These are phyloP conservation scores for Lordiphosa mommai DNA, from an alignment of 1,140 invertebrate genomes.

Conservation along the genomic window DNA sequence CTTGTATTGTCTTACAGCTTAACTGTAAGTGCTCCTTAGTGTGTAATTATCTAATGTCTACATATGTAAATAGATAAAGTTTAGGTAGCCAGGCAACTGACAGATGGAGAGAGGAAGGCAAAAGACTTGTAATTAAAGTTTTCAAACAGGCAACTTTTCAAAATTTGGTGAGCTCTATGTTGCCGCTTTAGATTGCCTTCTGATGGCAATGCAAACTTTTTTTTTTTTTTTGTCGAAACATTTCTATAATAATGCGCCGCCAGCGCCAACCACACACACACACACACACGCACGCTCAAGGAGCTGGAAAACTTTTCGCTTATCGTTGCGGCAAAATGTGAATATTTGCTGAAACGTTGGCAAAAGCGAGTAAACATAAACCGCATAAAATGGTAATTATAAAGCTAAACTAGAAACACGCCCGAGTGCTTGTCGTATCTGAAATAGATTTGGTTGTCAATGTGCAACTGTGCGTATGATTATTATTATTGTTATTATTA, in stretches of 20 bases:
- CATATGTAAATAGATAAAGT: conserved; percentile 69
- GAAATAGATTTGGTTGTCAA: conserved; percentile 59
- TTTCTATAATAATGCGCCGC: conserved; percentile 73
- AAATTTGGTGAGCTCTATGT: conserved; percentile 49
- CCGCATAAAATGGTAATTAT: conserved; percentile 74
- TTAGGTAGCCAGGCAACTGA: conserved; percentile 20
- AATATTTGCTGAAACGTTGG: conserved; percentile 66
- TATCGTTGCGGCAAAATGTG: conserved; percentile 72
- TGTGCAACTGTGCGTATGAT: conserved; percentile 72
- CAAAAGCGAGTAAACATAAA: conserved; percentile 62
- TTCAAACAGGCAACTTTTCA: conserved; percentile 69
- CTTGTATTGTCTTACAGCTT: not conserved
- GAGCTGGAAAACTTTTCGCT: conserved; percentile 60
- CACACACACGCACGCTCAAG: conserved; percentile 21
- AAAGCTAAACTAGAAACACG: conserved; percentile 56
- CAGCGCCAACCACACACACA: conserved; percentile 26
- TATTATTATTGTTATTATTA: conserved; percentile 59
- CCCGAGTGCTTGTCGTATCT: conserved; percentile 26
- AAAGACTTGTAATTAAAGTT: conserved; percentile 68
- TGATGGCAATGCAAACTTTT: conserved; percentile 52
- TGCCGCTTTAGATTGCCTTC: conserved; percentile 70
- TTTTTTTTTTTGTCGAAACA: conserved; percentile 63
- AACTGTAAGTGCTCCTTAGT: conserved; percentile 36
- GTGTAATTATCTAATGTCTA: conserved; percentile 73
- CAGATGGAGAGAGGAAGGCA: not conserved